Percentiles rank a stretch among this genome's conserved stretches.
Evolutionary conservation across 2,888 invertebrate genomes (phyloP).

Genomic region (Archips crataeganus): DNA sequence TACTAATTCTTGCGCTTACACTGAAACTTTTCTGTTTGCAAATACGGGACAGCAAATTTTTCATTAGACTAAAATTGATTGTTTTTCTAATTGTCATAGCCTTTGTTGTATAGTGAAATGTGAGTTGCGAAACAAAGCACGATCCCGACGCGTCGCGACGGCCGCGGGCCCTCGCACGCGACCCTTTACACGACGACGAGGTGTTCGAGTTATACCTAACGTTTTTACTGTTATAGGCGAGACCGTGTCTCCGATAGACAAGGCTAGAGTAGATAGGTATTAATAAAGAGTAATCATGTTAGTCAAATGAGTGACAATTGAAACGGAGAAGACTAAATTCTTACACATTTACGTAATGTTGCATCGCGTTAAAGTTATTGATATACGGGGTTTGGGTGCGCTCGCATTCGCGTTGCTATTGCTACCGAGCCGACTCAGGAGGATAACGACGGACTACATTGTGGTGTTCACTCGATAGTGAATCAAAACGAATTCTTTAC

Average conservation of each 20-base stretch:
- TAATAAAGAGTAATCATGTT: conserved; percentile 77
- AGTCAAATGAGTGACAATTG: conserved; percentile 81
- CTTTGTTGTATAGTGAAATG: conserved; percentile 16
- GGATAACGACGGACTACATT: conserved; percentile 58
- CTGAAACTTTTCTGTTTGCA: conserved; percentile 1
- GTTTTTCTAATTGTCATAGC: conserved; percentile 20
- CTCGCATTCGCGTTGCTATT: conserved; percentile 24
- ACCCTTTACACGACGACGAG: conserved; percentile 52
- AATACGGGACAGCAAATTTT: conserved; percentile 1
- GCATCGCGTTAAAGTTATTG: conserved; percentile 79
- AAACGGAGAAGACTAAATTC: conserved; percentile 85
- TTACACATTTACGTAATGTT: conserved; percentile 81
- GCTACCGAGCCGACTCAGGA: conserved; percentile 39
- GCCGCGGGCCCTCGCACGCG: conserved; percentile 36
- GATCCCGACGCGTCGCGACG: conserved; percentile 12
- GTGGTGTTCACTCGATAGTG: conserved; percentile 68
- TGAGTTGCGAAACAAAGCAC: conserved; percentile 6
- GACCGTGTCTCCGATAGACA: conserved; percentile 82
- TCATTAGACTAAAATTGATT: not conserved
- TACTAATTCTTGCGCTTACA: conserved; percentile 64
- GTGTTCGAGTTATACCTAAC: conserved; percentile 70
- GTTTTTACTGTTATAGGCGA: conserved; percentile 78
- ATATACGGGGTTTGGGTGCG: conserved; percentile 74
- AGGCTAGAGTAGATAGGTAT: conserved; percentile 84
- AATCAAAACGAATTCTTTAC: conserved; percentile 69